phyloP scores from a whole-genome alignment of 2,888 invertebrate species.

The Drosophila setosimentum region DNA sequence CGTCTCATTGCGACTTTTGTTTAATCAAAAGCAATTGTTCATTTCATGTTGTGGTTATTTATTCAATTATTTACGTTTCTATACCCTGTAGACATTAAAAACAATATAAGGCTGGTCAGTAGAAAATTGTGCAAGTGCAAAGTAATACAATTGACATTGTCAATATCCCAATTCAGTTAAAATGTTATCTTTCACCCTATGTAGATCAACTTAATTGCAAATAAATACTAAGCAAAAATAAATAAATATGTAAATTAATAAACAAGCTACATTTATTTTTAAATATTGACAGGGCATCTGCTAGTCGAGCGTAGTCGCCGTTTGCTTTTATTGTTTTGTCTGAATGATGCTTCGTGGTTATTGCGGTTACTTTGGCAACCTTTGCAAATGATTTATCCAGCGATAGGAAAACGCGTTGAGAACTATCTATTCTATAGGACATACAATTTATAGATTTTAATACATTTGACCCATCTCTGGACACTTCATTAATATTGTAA shows the following conservation, averaged over 20 bases:
- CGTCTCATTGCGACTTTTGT: slow-evolving; percentile 74
- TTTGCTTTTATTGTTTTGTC: slow-evolving; percentile 34
- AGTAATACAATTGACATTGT: not conserved
- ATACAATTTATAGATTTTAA: slow-evolving; percentile 13
- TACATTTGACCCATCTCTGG: slow-evolving; percentile 10
- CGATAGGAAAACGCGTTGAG: slow-evolving; percentile 21
- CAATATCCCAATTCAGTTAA: no score
- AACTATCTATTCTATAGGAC: not conserved
- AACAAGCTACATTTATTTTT: not conserved
- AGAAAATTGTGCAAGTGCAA: not conserved
- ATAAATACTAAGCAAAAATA: not conserved
- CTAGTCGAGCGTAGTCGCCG: not conserved
- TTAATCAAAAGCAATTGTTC: slow-evolving; percentile 82
- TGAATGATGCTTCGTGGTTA: slow-evolving; percentile 32
- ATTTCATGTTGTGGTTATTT: slow-evolving; percentile 65
- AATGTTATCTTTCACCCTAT: not conserved
- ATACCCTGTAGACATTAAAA: slow-evolving; percentile 30
- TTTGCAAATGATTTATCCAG: slow-evolving; percentile 15
- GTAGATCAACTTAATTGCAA: not conserved
- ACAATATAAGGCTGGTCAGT: not conserved
- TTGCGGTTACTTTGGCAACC: slow-evolving; percentile 35
- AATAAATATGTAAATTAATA: not conserved
- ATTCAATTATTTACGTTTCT: slow-evolving; percentile 30
- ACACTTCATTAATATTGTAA: slow-evolving; percentile 66
- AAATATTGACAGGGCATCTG: slow-evolving; percentile 12